A percentile compares a stretch with the other conserved stretches of the same genome.
Conservation (phyloP, 1,140 invertebrate genomes). For the Olivierus martensii region DNA sequence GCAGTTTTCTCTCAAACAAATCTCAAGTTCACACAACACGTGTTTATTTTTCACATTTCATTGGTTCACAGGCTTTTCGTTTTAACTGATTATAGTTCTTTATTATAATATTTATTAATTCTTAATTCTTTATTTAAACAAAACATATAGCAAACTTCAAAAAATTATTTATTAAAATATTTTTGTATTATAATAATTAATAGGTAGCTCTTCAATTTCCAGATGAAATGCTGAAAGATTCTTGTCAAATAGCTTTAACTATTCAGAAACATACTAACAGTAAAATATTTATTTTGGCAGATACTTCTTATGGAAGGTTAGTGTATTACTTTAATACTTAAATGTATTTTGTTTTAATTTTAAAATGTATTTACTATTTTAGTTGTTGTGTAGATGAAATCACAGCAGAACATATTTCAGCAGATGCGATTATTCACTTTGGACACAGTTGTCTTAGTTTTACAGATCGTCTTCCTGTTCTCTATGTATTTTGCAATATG, state of each 20-base stretch:
- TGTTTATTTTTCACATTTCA: no score
- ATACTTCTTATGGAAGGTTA: conserved; percentile 81
- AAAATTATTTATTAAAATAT: no score
- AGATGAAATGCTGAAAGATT: conserved; percentile 56
- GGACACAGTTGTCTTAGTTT: conserved; percentile 72
- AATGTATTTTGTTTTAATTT: not conserved
- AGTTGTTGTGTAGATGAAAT: conserved; percentile 90
- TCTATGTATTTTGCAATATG: conserved; percentile 41
- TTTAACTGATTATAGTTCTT: no score
- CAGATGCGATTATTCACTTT: conserved; percentile 79
- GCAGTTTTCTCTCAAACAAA: no score
- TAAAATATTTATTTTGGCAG: conserved; percentile 71
- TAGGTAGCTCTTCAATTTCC: conserved; percentile 85
- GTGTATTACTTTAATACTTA: conserved; percentile 15
- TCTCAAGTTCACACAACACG: no score
- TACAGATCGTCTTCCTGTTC: conserved; percentile 48
- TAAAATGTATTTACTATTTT: conserved; percentile 5
- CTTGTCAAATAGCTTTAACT: conserved; percentile 47
- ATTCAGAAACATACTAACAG: conserved; percentile 42
- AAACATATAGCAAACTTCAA: no score
- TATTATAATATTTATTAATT: no score
- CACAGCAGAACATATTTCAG: conserved; percentile 66
- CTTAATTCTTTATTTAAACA: no score
- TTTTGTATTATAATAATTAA: no score
- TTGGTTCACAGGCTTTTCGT: no score